Conservation (phyloP, 2,113 vertebrate genomes). For the Spilogale gracilis region DNA sequence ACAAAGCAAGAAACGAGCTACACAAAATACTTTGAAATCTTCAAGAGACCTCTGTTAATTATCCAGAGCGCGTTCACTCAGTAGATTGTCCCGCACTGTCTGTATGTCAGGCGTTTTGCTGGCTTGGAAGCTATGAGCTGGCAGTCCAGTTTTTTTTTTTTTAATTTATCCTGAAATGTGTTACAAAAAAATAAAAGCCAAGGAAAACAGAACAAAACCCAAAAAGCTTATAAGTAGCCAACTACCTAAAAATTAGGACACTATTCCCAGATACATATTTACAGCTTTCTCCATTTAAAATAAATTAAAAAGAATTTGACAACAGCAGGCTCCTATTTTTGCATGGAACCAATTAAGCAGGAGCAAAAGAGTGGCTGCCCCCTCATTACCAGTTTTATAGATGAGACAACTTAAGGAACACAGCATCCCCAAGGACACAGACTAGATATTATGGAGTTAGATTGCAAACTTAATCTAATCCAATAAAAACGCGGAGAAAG, state of each 20-base stretch:
- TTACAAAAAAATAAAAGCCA: neutral
- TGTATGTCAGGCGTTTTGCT: neutral
- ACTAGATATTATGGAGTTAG: neutral
- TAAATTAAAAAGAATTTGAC: neutral
- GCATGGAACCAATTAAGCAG: constrained; percentile 32
- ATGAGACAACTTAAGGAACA: constrained; percentile 28
- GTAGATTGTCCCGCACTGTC: neutral
- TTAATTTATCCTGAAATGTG: neutral
- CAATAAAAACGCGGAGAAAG: constrained; percentile 25
- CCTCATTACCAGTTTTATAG: constrained; percentile 38
- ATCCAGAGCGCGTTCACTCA: constrained; percentile 5
- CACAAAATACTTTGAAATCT: constrained; percentile 27
- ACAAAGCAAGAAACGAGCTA: neutral
- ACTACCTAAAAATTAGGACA: neutral
- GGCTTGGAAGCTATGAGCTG: constrained; percentile 40
- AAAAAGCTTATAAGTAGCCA: neutral
- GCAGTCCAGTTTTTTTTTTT: too few relatives aligned
- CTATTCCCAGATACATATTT: neutral
- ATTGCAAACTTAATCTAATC: constrained; percentile 51
- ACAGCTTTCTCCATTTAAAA: constrained; percentile 43
- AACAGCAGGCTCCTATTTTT: neutral
- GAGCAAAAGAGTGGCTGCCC: neutral
- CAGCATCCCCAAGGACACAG: neutral
- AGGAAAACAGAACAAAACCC: neutral
- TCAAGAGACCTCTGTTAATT: constrained; percentile 32